phyloP scores from a whole-genome alignment of 2,113 vertebrate species.

The Catharus fuscescens region DNA sequence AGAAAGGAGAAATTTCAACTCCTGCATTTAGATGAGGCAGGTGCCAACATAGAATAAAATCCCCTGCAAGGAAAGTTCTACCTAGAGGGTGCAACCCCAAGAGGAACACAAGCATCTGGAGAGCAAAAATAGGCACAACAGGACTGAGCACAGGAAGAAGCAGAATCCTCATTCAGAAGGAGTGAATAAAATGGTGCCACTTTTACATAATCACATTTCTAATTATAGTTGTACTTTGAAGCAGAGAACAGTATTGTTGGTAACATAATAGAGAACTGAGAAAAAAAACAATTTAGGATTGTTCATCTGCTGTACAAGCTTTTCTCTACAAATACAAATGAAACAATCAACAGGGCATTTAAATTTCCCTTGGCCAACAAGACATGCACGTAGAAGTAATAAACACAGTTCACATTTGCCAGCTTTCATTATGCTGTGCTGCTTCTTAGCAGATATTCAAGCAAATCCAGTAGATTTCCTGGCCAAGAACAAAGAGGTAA shows the following conservation, averaged over 20 bases:
- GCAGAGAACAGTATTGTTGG: constrained; percentile 29
- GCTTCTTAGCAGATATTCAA: constrained; percentile 7
- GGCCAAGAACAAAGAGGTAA: not conserved
- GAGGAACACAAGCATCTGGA: not conserved
- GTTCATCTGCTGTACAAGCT: constrained; percentile 41
- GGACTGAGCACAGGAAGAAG: not conserved
- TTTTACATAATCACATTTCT: constrained; percentile 43
- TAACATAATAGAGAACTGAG: constrained; percentile 28
- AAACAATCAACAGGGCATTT: constrained; percentile 42
- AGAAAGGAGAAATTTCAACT: not conserved
- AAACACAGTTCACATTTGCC: not conserved
- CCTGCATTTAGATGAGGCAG: not conserved
- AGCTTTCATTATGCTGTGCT: not conserved
- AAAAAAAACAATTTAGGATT: not conserved
- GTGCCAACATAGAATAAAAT: not conserved
- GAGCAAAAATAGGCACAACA: constrained; percentile 10
- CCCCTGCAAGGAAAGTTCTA: not conserved
- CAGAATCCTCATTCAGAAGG: not conserved
- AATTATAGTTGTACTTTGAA: constrained; percentile 42
- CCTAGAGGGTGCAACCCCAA: not conserved
- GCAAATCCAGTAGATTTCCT: not conserved
- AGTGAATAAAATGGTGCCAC: constrained; percentile 28
- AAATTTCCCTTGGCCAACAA: constrained; percentile 31
- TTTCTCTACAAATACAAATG: constrained; percentile 21
- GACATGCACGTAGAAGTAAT: not conserved